These are phyloP conservation scores for Baronia brevicornis DNA, from an alignment of 2,888 invertebrate species.

Conservation along the genomic window DNA sequence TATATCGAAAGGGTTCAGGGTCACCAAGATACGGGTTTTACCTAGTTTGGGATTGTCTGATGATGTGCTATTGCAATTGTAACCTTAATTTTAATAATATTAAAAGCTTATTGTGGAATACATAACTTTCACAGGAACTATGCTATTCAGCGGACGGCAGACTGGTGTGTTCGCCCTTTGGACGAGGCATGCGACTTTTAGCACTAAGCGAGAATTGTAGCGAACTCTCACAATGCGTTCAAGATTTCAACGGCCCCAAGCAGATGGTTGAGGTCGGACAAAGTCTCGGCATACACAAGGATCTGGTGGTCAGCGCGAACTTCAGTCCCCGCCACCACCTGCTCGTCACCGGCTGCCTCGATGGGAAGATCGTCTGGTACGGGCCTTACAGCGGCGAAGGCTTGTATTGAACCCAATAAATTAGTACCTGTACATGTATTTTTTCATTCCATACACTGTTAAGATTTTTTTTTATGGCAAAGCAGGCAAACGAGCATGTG, in stretches of 20 bases:
- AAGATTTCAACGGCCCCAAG: slow-evolving; percentile 26
- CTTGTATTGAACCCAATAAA: slow-evolving; percentile 40
- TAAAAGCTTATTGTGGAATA: too few relatives aligned
- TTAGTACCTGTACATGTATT: slow-evolving; percentile 17
- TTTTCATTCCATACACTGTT: slow-evolving; percentile 18
- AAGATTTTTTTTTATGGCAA: too few relatives aligned
- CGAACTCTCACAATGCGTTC: slow-evolving; percentile 81
- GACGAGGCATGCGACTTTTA: slow-evolving; percentile 88
- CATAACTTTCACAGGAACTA: slow-evolving; percentile 74
- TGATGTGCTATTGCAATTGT: too few relatives aligned
- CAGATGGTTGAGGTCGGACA: slow-evolving; percentile 77
- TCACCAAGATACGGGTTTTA: too few relatives aligned
- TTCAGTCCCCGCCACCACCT: slow-evolving; percentile 92
- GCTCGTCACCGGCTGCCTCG: slow-evolving; percentile 92
- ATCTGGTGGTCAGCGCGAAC: slow-evolving; percentile 91
- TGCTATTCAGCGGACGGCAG: slow-evolving; percentile 94
- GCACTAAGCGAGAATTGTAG: slow-evolving; percentile 85
- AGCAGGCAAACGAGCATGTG: too few relatives aligned
- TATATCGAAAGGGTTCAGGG: too few relatives aligned
- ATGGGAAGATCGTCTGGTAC: slow-evolving; percentile 93
- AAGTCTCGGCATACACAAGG: slow-evolving; percentile 82
- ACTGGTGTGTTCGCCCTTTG: slow-evolving; percentile 92
- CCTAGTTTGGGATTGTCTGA: too few relatives aligned
- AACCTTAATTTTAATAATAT: too few relatives aligned
- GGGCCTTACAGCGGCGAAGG: slow-evolving; percentile 78